Evolutionary conservation across 2,113 vertebrate genomes (phyloP).

Genomic region (Solea senegalensis): DNA sequence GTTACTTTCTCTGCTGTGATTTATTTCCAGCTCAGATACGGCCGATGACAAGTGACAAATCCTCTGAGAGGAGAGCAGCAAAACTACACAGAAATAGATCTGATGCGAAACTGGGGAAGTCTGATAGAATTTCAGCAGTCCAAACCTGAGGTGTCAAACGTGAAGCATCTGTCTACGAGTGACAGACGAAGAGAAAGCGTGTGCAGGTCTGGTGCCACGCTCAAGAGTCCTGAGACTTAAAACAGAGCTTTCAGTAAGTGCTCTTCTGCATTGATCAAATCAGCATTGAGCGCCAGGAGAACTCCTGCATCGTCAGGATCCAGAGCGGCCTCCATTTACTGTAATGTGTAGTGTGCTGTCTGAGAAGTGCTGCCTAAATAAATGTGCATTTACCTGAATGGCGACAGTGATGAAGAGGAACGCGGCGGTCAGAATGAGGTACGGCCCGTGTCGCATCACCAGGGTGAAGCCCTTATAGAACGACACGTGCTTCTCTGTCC

Average conservation of each 20-base stretch:
- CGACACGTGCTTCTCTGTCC: slow-evolving; percentile 84
- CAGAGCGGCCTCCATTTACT: slow-evolving; percentile 25
- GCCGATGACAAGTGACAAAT: slow-evolving; percentile 59
- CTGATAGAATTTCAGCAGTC: slow-evolving; percentile 4
- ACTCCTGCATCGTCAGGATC: slow-evolving; percentile 26
- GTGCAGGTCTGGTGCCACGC: background rate
- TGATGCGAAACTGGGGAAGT: slow-evolving; percentile 5
- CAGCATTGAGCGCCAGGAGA: slow-evolving; percentile 44
- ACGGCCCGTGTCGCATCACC: slow-evolving; percentile 90
- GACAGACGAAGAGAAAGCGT: background rate
- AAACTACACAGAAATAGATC: slow-evolving; percentile 25
- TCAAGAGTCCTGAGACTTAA: slow-evolving; percentile 15
- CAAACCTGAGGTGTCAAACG: background rate
- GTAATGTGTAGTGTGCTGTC: slow-evolving; percentile 28
- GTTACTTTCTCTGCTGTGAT: slow-evolving; percentile 16
- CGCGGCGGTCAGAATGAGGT: slow-evolving; percentile 87
- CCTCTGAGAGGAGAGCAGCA: slow-evolving; percentile 23
- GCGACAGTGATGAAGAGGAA: slow-evolving; percentile 97
- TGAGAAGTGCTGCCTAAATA: slow-evolving; percentile 22
- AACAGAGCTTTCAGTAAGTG: slow-evolving; percentile 46
- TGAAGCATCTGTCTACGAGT: background rate
- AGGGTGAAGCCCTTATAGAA: slow-evolving; percentile 89
- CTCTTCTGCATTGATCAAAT: slow-evolving; percentile 58
- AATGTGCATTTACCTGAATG: slow-evolving; percentile 87
- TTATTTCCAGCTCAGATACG: slow-evolving; percentile 32